Evolutionary conservation across 2,797 vertebrate genomes (phyloP), one percentile per base, ranked within the genome.

Genomic region (Aselliscus stoliczkanus): DNA sequence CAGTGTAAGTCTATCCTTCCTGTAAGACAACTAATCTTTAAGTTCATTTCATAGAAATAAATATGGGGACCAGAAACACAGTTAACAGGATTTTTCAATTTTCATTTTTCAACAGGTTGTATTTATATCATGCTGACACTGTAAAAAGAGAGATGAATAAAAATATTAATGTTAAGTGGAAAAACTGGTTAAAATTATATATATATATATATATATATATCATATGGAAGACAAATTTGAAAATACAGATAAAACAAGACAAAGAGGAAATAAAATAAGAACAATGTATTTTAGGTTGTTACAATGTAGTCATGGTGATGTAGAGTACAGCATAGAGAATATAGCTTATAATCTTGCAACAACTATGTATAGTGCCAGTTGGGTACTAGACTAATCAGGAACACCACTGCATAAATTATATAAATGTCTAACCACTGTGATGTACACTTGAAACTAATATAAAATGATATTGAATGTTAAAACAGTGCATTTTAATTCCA

Each of bases 51-150:
- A 93, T 42, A 69, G 29, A 27, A 83, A 58, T 20, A 93, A 80
- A 90, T 56, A 4, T 82, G 7, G 76, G 76, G 31, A 50, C 6
- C 69, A 89, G 44, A 67, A 58, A 52, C 11, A 89, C 4, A 80
- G 58, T n/a, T 96, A 31, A 83, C 21, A 60, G 20, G 2, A 83
- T 90, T 87, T 89, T 96, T 95, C 39, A 87, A 95, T 93, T 96
- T 96, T 95, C 44, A 91, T 31, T 69, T 90, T 95, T 65, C 29
- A 76, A 54, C 18, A 64, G 15, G 29, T 81, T 94, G 47, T 75
- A 76, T 95, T 90, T 79, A 27, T 65, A 87, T 90, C 52, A 56
- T 93, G 62, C 65, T 75, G 65, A 93, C 12, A 90, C 2, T 83
- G 20, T 65, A 60, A 56, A 92, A 84, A 58, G 12, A 96, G 83